Evolutionary conservation across 2,113 vertebrate genomes (phyloP).

Genomic region (Carassius auratus): DNA sequence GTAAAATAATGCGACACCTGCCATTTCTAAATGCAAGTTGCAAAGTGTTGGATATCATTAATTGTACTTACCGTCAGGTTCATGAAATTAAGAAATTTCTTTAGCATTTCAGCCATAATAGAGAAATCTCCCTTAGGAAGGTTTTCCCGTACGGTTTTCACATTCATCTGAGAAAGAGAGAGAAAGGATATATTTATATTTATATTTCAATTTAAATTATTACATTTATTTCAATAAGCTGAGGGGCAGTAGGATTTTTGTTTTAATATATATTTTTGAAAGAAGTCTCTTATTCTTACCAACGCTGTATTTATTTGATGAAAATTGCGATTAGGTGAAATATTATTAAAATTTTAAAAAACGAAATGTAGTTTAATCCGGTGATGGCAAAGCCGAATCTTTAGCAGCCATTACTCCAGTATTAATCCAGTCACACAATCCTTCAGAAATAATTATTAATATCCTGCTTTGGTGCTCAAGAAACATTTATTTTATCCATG

Average conservation of each 20-base stretch:
- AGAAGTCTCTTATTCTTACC: neutral
- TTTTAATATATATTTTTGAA: neutral
- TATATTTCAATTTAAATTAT: neutral
- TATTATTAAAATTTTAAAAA: neutral
- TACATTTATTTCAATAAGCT: neutral
- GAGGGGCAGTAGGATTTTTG: neutral
- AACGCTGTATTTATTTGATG: neutral
- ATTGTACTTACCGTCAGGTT: conserved; percentile 94
- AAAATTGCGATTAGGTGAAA: neutral
- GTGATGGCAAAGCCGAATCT: neutral
- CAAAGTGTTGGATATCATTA: neutral
- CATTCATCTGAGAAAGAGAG: conserved; percentile 83
- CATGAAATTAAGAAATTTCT: conserved; percentile 99
- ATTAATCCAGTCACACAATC: neutral
- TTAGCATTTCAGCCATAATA: conserved; percentile 99
- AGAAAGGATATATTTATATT: neutral
- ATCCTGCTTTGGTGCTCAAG: neutral
- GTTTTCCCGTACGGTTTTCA: conserved; percentile 92
- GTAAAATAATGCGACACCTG: neutral
- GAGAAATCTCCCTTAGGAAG: conserved; percentile 98
- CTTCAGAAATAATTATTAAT: neutral
- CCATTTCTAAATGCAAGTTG: no score
- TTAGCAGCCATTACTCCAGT: neutral
- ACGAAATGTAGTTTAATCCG: no score
- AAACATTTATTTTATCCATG: neutral